Evolutionary conservation across 2,888 invertebrate genomes (phyloP).

Genomic region (Xestobium rufovillosum): DNA sequence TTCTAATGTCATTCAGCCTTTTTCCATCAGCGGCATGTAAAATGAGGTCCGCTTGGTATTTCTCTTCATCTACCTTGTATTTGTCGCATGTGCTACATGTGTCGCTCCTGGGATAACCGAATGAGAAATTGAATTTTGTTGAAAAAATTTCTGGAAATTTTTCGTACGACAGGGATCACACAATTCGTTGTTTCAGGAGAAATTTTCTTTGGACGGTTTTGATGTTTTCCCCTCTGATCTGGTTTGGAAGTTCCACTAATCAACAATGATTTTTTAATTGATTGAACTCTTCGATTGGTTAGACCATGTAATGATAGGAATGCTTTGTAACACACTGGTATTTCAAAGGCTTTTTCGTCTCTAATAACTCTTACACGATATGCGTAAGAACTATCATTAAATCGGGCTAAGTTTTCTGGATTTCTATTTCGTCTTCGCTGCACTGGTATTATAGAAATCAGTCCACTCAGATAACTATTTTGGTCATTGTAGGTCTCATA

Average conservation of each 20-base stretch:
- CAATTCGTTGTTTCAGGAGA: constrained; percentile 2
- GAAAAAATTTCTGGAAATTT: constrained; percentile 7
- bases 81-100: constrained; percentile 7
- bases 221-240: constrained; percentile 13
- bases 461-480: constrained; percentile 2
- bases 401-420: too few relatives aligned
- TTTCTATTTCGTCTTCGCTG: constrained; percentile 3
- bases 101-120: constrained; percentile 7
- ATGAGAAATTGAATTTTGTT: constrained; percentile 7
- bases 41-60: too few relatives aligned
- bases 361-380: not conserved
- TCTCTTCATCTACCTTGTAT: constrained; percentile 7
- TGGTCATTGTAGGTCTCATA: not conserved
- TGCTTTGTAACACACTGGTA: constrained; percentile 1
- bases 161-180: constrained; percentile 5
- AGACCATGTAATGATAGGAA: not conserved
- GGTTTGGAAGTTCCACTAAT: constrained; percentile 13
- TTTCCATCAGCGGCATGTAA: too few relatives aligned
- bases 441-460: not conserved
- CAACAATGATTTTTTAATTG: constrained; percentile 12
- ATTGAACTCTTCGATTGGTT: constrained; percentile 2
- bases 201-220: constrained; percentile 15
- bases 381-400: constrained; percentile 1
- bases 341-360: constrained; percentile 1
- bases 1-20: too few relatives aligned